phyloP scores from a whole-genome alignment of 2,797 vertebrate genomes.

The Gadopsis marmoratus region DNA sequence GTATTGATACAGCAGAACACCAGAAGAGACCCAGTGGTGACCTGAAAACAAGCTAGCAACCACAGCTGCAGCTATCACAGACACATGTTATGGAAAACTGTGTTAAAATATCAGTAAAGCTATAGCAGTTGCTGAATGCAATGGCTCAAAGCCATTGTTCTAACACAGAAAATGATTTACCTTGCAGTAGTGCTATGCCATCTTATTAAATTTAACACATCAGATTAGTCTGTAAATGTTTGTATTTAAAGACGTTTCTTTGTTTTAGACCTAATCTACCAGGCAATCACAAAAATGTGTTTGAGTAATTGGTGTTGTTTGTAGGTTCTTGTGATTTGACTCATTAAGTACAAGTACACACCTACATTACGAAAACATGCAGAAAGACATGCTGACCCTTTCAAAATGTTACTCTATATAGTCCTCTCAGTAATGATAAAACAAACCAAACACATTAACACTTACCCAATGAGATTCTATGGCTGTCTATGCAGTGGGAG shows the following conservation, averaged over 20 bases:
- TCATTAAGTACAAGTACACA: slow-evolving; percentile 1
- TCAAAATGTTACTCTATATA: slow-evolving; percentile 20
- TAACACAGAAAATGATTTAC: slow-evolving; percentile 23
- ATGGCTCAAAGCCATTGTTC: slow-evolving; percentile 18
- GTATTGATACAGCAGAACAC: slow-evolving; percentile 14
- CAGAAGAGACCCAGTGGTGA: slow-evolving; percentile 21
- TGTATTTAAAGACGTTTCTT: slow-evolving; percentile 7
- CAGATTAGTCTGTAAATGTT: slow-evolving; percentile 19
- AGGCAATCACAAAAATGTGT: background rate
- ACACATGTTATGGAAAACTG: background rate
- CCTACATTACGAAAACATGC: background rate
- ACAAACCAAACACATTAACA: slow-evolving; percentile 40
- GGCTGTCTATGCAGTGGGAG: slow-evolving; percentile 40
- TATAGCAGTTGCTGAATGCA: slow-evolving; percentile 12
- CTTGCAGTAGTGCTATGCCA: background rate
- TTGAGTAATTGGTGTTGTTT: slow-evolving; percentile 21
- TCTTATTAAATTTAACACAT: slow-evolving; percentile 18
- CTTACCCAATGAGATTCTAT: slow-evolving; percentile 49
- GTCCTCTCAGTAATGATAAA: slow-evolving; percentile 8
- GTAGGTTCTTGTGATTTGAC: slow-evolving; percentile 19
- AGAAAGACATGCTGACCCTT: slow-evolving; percentile 13
- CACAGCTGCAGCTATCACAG: slow-evolving; percentile 1
- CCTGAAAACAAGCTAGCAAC: slow-evolving; percentile 10
- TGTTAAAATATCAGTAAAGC: background rate
- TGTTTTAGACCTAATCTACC: slow-evolving; percentile 13